Evolutionary conservation across 2,888 invertebrate genomes (phyloP), one percentile per base, ranked within the genome.

Genomic region (Unio delphinus): DNA sequence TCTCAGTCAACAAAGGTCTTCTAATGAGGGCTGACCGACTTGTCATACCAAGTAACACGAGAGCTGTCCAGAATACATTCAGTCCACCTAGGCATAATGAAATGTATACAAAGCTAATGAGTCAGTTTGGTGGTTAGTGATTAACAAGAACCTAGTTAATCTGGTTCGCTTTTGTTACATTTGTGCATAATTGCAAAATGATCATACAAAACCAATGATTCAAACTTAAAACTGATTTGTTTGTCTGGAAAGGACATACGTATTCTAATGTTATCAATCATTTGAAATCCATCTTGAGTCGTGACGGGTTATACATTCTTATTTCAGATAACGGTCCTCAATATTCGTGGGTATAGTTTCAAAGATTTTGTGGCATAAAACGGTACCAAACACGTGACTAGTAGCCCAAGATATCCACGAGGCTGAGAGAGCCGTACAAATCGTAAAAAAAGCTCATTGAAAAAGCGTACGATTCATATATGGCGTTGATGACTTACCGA

Each of bases 91-190:
- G 64, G 72, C 28, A 59, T 70, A 18, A 55, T 30, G 11, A 71
- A 71, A 63, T 71, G 71, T 45, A 34, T 64, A n/a, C 59, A 58
- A 54, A 34, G 71, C 71, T 18, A 59, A 65, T 5, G 45, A 60
- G 5, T 67, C 64, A 23, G 67, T 73, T 17, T 67, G 70, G 67
- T 71, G 73, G 70, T 61, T 70, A 15, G 67, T 70, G 20, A 18
- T 71, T 15, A 60, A 63, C 23, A 55, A 26, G 55, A 23, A 59
- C 23, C 20, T 63, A 17, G 64, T 45, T 11, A n/a, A 66, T 55
- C 18, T 65, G 20, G 64, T 30, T 15, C 23, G 63, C 18, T 26
- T 7, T 20, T 45, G 54, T 26, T 11, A 54, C 26, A 54, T 54
- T 5, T 63, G 63, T 63, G n/a, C 45, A 17, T 18, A 63, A 54